A percentile compares a stretch with the other conserved stretches of the same genome.
These are phyloP conservation scores for Thera obeliscata DNA, from an alignment of 2,888 invertebrate species.

Conservation along the genomic window DNA sequence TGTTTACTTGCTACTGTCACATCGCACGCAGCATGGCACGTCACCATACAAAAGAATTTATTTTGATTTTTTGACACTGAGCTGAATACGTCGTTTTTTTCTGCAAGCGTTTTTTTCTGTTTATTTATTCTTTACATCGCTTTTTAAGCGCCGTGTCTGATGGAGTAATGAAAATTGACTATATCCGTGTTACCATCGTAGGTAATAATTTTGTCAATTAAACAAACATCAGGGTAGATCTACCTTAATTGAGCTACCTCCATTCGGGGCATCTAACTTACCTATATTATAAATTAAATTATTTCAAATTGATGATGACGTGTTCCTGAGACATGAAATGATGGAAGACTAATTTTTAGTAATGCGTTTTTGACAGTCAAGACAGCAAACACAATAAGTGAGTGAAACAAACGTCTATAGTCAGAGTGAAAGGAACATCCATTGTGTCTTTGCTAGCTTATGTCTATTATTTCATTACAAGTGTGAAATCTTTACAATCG, in stretches of 20 bases:
- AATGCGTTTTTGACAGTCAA: too few species aligned
- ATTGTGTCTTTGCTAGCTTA: too few species aligned
- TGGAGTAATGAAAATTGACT: neutral
- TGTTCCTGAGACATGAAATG: too few species aligned
- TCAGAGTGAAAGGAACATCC: too few species aligned
- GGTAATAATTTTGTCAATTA: neutral
- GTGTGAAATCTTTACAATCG: too few species aligned
- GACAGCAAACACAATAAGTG: too few species aligned
- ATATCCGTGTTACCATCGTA: neutral
- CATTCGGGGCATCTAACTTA: too few species aligned
- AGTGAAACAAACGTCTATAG: too few species aligned
- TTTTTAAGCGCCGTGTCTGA: conserved; percentile 1
- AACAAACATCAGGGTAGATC: neutral
- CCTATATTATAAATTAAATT: too few species aligned
- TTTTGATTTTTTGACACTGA: conserved; percentile 45
- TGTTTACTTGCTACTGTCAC: conserved; percentile 61
- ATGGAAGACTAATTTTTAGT: too few species aligned
- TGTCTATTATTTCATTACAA: too few species aligned
- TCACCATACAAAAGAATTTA: conserved; percentile 55
- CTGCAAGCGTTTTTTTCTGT: conserved; percentile 59
- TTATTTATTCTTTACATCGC: conserved; percentile 46
- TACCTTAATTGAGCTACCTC: neutral
- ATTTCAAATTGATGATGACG: too few species aligned
- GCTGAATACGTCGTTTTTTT: conserved; percentile 51
- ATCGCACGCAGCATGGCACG: conserved; percentile 46